phyloP scores from a whole-genome alignment of 2,888 invertebrate species.

The Mellilla xanthometata region DNA sequence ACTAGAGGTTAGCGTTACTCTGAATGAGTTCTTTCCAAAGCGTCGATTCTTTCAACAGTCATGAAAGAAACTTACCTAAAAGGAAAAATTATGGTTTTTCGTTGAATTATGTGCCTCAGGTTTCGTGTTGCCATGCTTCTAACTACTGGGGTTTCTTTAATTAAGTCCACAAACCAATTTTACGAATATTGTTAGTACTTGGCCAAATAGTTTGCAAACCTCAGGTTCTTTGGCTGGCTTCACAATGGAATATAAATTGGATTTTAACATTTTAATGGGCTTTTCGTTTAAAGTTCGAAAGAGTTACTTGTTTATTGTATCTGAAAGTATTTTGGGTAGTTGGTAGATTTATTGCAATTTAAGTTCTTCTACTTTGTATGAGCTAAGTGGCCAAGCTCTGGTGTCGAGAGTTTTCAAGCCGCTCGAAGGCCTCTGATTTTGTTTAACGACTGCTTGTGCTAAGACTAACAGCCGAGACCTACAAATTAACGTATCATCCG shows the following conservation, averaged over 20 bases:
- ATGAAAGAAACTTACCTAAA: constrained; percentile 3
- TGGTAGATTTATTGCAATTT: neutral
- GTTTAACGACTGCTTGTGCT: no score
- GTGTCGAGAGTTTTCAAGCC: no score
- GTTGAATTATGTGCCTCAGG: constrained; percentile 3
- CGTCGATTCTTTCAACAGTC: neutral
- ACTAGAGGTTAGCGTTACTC: no score
- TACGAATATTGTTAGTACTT: constrained; percentile 9
- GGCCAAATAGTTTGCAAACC: constrained; percentile 9
- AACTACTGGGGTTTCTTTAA: constrained; percentile 16
- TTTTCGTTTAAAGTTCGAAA: neutral
- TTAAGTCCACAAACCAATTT: constrained; percentile 19
- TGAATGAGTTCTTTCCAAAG: neutral
- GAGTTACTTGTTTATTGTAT: no score
- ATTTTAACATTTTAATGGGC: constrained; percentile 9
- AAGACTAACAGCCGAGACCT: no score
- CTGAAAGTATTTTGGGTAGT: no score
- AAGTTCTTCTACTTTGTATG: no score
- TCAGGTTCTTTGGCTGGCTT: constrained; percentile 2
- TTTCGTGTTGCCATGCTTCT: neutral
- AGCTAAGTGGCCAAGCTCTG: no score
- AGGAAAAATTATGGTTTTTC: constrained; percentile 3
- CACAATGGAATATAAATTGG: constrained; percentile 15
- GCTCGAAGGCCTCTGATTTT: no score
- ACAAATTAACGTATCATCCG: no score